A percentile compares a stretch with the other conserved stretches of the same genome.
Conservation (phyloP, 2,113 vertebrate genomes). For the Urocolius indicus region DNA sequence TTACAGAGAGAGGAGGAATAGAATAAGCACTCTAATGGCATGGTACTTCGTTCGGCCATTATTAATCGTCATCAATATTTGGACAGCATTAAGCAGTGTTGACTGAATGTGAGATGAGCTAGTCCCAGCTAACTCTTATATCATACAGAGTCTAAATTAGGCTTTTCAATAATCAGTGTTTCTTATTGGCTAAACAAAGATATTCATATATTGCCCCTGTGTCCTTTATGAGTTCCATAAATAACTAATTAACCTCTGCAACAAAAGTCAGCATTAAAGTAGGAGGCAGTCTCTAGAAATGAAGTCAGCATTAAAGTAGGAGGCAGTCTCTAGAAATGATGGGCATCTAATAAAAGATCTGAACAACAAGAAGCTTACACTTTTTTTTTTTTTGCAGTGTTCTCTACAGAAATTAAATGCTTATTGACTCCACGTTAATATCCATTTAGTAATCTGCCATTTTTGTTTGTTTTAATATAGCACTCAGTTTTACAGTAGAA, state of each 20-base stretch:
- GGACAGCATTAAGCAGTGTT: conserved; percentile 40
- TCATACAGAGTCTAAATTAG: conserved; percentile 64
- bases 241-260: conserved; percentile 76
- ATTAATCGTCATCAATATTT: conserved; percentile 43
- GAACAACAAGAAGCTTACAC: conserved; percentile 23
- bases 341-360: conserved; percentile 48
- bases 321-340: neutral
- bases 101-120: conserved; percentile 56
- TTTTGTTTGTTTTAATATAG: conserved; percentile 88
- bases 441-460: conserved; percentile 85
- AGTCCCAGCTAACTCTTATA: conserved; percentile 47
- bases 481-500: conserved; percentile 81
- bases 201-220: conserved; percentile 53
- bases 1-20: neutral
- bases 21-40: neutral
- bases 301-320: conserved; percentile 56
- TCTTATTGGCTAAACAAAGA: conserved; percentile 69
- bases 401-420: conserved; percentile 81
- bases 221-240: conserved; percentile 74
- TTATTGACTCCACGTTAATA: conserved; percentile 83
- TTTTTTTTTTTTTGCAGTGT: conserved; percentile 42
- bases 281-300: conserved; percentile 42
- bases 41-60: conserved; percentile 20
- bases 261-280: conserved; percentile 50
- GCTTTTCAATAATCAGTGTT: conserved; percentile 71